phyloP scores from a whole-genome alignment of 2,113 vertebrate genomes.

The Eulacestoma nigropectus region DNA sequence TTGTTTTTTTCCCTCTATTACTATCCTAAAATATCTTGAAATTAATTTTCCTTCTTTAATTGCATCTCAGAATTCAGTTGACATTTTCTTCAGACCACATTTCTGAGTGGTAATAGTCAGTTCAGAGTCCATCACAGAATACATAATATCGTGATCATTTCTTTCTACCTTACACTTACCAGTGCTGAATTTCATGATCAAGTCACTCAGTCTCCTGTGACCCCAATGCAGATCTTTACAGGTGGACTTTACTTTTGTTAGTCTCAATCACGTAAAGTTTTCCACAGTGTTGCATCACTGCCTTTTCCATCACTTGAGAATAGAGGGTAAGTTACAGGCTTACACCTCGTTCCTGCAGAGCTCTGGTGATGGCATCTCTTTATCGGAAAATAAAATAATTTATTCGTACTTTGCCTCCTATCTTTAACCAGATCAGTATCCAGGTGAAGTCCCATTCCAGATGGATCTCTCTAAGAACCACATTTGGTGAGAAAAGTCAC shows the following conservation, averaged over 20 bases:
- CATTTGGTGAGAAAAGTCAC: neutral
- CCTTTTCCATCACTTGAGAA: neutral
- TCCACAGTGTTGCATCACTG: neutral
- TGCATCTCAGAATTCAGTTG: neutral
- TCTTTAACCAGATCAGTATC: neutral
- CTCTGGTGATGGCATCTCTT: neutral
- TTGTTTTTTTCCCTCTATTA: neutral
- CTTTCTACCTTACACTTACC: neutral
- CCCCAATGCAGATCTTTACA: neutral
- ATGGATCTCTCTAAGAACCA: neutral
- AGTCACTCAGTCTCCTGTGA: neutral
- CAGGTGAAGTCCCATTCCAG: neutral
- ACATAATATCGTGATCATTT: neutral
- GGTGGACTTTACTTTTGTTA: neutral
- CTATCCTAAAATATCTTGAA: neutral
- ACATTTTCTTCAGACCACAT: neutral
- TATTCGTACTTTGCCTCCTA: neutral
- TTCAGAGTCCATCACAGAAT: neutral
- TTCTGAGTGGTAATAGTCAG: neutral
- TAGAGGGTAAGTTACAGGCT: neutral
- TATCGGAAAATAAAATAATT: neutral
- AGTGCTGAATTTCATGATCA: neutral
- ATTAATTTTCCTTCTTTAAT: neutral
- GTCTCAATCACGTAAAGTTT: neutral
- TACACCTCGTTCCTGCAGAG: rapidly evolving